phyloP scores from a whole-genome alignment of 2,888 invertebrate species.

The Ormyrus rosae region DNA sequence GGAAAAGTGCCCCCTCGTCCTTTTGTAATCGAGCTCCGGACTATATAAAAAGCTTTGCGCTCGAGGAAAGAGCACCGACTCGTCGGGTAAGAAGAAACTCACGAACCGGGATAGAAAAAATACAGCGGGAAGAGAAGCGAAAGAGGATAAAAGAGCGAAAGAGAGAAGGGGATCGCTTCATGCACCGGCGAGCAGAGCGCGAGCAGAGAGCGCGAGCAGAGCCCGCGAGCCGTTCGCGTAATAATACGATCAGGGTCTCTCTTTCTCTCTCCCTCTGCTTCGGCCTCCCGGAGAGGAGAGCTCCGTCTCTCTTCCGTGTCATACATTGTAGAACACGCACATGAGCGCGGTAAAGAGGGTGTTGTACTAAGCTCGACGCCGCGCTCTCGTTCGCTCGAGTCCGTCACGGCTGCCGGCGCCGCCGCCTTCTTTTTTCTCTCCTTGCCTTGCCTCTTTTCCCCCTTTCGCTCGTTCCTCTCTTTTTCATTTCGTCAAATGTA shows the following conservation, averaged over 20 bases:
- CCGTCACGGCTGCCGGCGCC: constrained; percentile 27
- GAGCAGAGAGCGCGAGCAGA: constrained; percentile 57
- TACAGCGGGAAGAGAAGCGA: constrained; percentile 18
- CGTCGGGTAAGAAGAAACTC: background rate
- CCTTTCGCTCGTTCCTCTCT: constrained; percentile 34
- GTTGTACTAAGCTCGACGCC: constrained; percentile 39
- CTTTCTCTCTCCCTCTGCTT: constrained; percentile 45
- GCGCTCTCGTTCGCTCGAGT: constrained; percentile 40
- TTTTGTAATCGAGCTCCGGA: constrained; percentile 32
- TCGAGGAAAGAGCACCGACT: too few relatives aligned
- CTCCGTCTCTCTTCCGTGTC: constrained; percentile 42
- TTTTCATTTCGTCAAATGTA: constrained; percentile 55
- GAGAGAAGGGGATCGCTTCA: constrained; percentile 62
- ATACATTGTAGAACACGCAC: constrained; percentile 45
- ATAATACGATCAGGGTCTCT: constrained; percentile 67
- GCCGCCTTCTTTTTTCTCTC: constrained; percentile 8
- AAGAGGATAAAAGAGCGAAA: constrained; percentile 28
- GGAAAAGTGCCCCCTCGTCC: background rate
- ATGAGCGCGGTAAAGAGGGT: constrained; percentile 27
- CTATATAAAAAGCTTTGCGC: background rate
- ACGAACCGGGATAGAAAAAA: constrained; percentile 24
- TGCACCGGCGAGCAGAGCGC: constrained; percentile 68
- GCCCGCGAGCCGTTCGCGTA: constrained; percentile 60
- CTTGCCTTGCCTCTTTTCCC: constrained; percentile 30
- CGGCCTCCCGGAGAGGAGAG: constrained; percentile 42